Evolutionary conservation across 2,113 vertebrate genomes (phyloP).

Genomic region (Melanotaenia duboulayi): DNA sequence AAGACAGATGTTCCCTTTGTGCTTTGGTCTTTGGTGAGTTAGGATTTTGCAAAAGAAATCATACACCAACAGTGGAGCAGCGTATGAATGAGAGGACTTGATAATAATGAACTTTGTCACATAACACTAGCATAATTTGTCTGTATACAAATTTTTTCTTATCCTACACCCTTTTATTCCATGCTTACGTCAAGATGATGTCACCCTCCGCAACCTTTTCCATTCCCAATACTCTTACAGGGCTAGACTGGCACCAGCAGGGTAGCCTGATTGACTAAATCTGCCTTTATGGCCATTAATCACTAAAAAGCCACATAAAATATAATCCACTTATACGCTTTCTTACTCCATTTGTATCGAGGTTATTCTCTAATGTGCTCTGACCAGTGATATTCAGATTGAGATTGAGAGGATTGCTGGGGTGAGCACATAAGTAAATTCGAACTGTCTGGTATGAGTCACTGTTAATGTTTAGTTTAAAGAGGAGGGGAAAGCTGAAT

Average conservation of each 20-base stretch:
- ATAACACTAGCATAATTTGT: background rate
- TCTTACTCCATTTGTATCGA: conserved; percentile 54
- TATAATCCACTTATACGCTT: conserved; percentile 63
- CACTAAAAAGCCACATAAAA: conserved; percentile 48
- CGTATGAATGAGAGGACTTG: conserved; percentile 3
- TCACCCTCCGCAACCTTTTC: conserved; percentile 18
- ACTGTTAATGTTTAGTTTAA: conserved; percentile 9
- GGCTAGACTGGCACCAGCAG: conserved; percentile 56
- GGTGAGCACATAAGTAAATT: background rate
- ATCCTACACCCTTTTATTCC: conserved; percentile 16
- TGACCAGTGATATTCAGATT: conserved; percentile 49
- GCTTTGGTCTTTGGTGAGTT: conserved; percentile 33
- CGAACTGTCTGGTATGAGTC: background rate
- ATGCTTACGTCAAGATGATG: conserved; percentile 25
- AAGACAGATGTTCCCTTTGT: conserved; percentile 70
- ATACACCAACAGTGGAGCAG: conserved; percentile 10
- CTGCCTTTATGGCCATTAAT: conserved; percentile 54
- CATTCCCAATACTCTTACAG: conserved; percentile 11
- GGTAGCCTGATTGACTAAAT: conserved; percentile 35
- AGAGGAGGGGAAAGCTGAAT: background rate
- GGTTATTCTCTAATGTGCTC: conserved; percentile 45
- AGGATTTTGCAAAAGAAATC: conserved; percentile 27
- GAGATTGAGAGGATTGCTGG: conserved; percentile 31
- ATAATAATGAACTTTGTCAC: conserved; percentile 7
- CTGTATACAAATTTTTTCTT: background rate